Evolutionary conservation across 2,888 invertebrate genomes (phyloP), one percentile per base, ranked within the genome.

Genomic region (Ditula angustiorana): DNA sequence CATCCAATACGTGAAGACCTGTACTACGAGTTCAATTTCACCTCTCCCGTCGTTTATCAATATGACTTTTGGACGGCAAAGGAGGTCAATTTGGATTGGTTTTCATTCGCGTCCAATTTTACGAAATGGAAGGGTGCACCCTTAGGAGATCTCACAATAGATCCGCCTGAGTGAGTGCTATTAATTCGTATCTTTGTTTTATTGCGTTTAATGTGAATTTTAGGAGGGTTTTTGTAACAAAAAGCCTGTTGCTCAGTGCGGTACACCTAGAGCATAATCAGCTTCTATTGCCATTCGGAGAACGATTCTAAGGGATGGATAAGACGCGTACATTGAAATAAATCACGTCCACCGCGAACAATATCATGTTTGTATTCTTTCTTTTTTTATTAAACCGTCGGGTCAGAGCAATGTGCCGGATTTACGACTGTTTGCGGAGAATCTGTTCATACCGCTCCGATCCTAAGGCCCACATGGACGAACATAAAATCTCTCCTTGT

Each of bases 141-240:
- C 89, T 72, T 70, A 90, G 89, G 91, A 87, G 82, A 89, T 83
- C 82, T 87, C 87, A 89, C 88, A 90, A 90, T 89, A 86, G 90
- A 86, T 89, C 88, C 85, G 86, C 81, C 80, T 81, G 87, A 90
- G 90, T 88, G 89, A 87, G 86, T 80, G 79, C 88, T 89, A 91
- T 91, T 91, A 92, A 91, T 90, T 89, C 90, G 83, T 86, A 88
- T 90, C 90, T 90, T 91, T 90, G 90, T 90, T 90, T 90, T 88
- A 88, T 88, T 89, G 87, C 89, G 87, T 85, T 83, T 82, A 77
- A 83, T 87, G 87, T 87, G 89, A 90, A 87, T 85, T 78, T 83
- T 85, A 87, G 87, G 83, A 59, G 35, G 58, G 59, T 53, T 58
- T 63, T 30, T 37, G 58, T 26, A 24, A 11, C 28, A 64, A 59